Percentiles rank a stretch among this genome's conserved stretches.
phyloP scores from a whole-genome alignment of 2,888 invertebrate species.

The Dione juno region DNA sequence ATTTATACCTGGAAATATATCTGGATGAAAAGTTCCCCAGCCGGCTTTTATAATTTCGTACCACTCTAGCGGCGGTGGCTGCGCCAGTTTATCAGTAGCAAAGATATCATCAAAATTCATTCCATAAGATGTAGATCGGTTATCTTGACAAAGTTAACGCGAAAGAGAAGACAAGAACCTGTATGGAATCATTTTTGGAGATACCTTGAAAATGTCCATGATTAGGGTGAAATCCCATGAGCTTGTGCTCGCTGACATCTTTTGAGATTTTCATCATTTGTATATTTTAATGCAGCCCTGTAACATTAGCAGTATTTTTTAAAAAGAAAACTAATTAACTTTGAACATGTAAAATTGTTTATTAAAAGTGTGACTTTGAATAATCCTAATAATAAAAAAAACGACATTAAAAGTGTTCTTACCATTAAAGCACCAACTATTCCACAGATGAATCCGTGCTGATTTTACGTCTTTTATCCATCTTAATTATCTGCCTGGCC shows the following conservation, averaged over 20 bases:
- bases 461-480: slow-evolving; percentile 68
- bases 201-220: slow-evolving; percentile 91
- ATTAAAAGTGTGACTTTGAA: too few species aligned
- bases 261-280: slow-evolving; percentile 92
- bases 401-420: too few species aligned
- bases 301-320: slow-evolving; percentile 49
- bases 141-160: slow-evolving; percentile 93
- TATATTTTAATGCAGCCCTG: slow-evolving; percentile 95
- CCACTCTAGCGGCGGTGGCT: slow-evolving; percentile 93
- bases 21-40: slow-evolving; percentile 92
- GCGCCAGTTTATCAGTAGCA: slow-evolving; percentile 81
- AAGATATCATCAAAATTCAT: slow-evolving; percentile 88
- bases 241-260: slow-evolving; percentile 88
- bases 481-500: slow-evolving; percentile 33
- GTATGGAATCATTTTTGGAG: slow-evolving; percentile 93
- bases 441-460: slow-evolving; percentile 83
- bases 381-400: too few species aligned
- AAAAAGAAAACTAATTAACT: slow-evolving; percentile 4
- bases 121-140: slow-evolving; percentile 95
- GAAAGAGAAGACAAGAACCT: slow-evolving; percentile 92
- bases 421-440: slow-evolving; percentile 95
- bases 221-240: slow-evolving; percentile 91
- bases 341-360: too few species aligned
- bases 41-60: slow-evolving; percentile 90
- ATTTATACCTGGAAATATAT: slow-evolving; percentile 93